phyloP scores from a whole-genome alignment of 1,140 invertebrate genomes.

The Planococcus citri region DNA sequence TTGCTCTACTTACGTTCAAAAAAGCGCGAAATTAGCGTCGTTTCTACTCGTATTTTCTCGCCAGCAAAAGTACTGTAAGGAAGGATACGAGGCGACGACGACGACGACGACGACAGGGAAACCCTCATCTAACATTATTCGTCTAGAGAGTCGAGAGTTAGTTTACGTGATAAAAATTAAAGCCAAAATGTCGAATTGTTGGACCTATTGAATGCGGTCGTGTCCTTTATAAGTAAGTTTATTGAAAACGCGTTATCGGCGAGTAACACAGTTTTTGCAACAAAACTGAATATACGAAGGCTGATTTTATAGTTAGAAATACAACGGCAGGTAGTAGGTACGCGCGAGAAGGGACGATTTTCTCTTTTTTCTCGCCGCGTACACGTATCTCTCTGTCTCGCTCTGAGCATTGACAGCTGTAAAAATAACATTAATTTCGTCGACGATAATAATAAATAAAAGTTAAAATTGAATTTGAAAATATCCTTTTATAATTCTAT shows the following conservation, averaged over 20 bases:
- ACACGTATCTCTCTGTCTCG: not conserved
- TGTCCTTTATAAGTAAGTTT: not conserved
- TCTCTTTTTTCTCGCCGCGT: not conserved
- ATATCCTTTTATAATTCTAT: slow-evolving; percentile 4
- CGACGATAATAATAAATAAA: slow-evolving; percentile 8
- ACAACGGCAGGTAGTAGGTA: no score
- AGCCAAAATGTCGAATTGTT: not conserved
- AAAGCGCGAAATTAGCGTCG: no score
- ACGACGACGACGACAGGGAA: no score
- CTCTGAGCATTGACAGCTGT: not conserved
- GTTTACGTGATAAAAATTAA: not conserved
- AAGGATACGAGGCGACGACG: no score
- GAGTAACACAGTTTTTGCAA: not conserved
- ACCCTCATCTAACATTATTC: no score
- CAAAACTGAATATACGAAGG: not conserved
- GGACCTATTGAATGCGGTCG: not conserved
- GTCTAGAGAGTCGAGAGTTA: not conserved
- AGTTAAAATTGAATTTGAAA: slow-evolving; percentile 4
- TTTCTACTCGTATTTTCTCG: no score
- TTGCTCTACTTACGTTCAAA: no score
- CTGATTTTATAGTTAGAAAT: not conserved
- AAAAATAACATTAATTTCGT: slow-evolving; percentile 8
- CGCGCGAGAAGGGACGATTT: no score
- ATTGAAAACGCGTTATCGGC: not conserved
- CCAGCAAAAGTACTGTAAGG: no score